Evolutionary conservation across 1,140 invertebrate genomes (phyloP).

Genomic region (Fopius arisanus): DNA sequence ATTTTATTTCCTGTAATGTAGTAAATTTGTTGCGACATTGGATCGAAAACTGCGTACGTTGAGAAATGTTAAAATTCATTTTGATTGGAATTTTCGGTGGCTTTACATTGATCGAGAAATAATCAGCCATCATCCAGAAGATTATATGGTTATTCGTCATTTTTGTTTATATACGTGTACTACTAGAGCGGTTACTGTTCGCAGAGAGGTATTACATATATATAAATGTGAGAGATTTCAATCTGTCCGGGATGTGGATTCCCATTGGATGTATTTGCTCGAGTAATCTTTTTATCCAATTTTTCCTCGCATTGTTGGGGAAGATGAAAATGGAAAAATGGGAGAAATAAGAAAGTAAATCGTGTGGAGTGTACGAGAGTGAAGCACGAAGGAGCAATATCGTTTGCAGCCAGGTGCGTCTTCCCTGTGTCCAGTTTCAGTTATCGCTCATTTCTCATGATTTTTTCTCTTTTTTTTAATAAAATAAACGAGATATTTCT

Average conservation of each 20-base stretch:
- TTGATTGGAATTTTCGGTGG: background rate
- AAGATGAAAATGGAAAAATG: conserved; percentile 12
- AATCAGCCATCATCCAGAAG: background rate
- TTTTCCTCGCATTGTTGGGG: conserved; percentile 32
- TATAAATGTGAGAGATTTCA: conserved; percentile 33
- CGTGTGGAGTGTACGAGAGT: background rate
- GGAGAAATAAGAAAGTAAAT: conserved; percentile 3
- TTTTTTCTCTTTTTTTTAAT: too few species aligned
- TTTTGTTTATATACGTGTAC: background rate
- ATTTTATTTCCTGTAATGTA: too few species aligned
- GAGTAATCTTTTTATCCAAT: conserved; percentile 40
- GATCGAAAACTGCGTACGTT: background rate
- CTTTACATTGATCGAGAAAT: background rate
- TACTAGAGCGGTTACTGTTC: background rate
- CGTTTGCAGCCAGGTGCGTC: conserved; percentile 32
- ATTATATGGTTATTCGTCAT: background rate
- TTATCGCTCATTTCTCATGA: conserved; percentile 4
- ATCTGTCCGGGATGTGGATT: conserved; percentile 32
- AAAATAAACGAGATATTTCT: too few species aligned
- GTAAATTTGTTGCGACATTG: too few species aligned
- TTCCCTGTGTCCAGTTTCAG: background rate
- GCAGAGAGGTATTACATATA: conserved; percentile 6
- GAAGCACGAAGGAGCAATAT: conserved; percentile 36
- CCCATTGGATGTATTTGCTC: conserved; percentile 37
- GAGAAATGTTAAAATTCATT: background rate